phyloP scores from a whole-genome alignment of 2,888 invertebrate species.

The Sisyra nigra region DNA sequence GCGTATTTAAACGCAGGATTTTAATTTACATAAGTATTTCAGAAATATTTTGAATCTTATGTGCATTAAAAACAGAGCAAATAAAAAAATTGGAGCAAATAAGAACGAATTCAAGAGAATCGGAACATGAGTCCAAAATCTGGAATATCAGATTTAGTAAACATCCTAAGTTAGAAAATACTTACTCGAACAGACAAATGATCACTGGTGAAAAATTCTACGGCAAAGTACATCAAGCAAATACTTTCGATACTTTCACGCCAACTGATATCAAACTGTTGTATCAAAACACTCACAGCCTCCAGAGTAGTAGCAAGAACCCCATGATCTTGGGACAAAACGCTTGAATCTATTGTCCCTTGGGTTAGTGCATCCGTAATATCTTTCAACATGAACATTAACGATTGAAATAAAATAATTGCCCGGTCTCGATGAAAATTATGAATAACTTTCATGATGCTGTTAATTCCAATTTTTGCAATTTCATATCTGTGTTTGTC shows the following conservation, averaged over 20 bases:
- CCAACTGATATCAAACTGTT: slow-evolving; percentile 58
- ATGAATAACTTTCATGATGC: slow-evolving; percentile 37
- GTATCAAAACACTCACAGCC: slow-evolving; percentile 43
- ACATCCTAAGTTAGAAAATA: no score
- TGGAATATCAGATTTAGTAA: no score
- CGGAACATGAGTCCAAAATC: no score
- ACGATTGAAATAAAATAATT: slow-evolving; percentile 42
- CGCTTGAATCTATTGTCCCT: slow-evolving; percentile 12
- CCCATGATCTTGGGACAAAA: slow-evolving; percentile 18
- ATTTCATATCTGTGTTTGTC: slow-evolving; percentile 19
- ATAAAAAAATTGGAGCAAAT: no score
- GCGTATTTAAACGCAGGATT: no score
- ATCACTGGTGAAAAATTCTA: slow-evolving; percentile 28
- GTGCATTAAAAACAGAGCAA: no score
- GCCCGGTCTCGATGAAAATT: slow-evolving; percentile 42
- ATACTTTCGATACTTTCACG: slow-evolving; percentile 61
- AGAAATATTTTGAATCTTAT: no score
- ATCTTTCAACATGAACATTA: slow-evolving; percentile 43
- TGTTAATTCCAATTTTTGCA: slow-evolving; percentile 36
- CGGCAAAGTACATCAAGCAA: slow-evolving; percentile 38
- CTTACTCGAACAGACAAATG: slow-evolving; percentile 31
- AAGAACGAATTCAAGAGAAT: no score
- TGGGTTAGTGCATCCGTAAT: slow-evolving; percentile 22
- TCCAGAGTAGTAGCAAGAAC: slow-evolving; percentile 51
- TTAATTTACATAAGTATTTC: no score